Evolutionary conservation across 2,113 vertebrate species (phyloP), one percentile per base, ranked within the genome.

Genomic region (Hippolais icterina): DNA sequence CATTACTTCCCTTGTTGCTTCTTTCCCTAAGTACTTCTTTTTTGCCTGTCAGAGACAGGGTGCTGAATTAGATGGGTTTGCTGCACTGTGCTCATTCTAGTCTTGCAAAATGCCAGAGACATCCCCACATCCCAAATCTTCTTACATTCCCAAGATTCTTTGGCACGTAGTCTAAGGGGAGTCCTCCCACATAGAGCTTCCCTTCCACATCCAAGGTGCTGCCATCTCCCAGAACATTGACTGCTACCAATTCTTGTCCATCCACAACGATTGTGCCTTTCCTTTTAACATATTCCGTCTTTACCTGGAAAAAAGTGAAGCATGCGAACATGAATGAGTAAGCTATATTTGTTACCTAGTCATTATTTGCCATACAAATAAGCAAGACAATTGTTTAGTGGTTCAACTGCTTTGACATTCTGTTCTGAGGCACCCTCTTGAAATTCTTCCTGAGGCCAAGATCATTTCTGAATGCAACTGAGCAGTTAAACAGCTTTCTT

Each of bases 101-200:
- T 46, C 57, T 17, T 80, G 19, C 60, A 74, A 53, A 60, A 33
- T 12, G 12, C 9, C 11, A 10, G 11, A 50, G n/a, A 52, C 0
- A 0, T 0, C 4, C 20, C 42, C n/a, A 4, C 25, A 61, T 5
- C 19, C 80, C 79, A 74, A 89, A 4, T 1, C 7, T 70, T 70
- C 98, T 98, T 97, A 99, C 99, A n/a, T 98, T 98, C 65, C 98
- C 98, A 54, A 98, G 98, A 83, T 97, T 98, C 94, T 97, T 98
- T 14, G 98, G 96, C 33, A 82, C 54, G 14, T 98, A 99, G 49
- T 97, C 94, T 6, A 97, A 89, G 18, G 99, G 99, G 4, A 99
- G 94, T 17, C 99, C 99, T 61, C 99, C 99, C 12, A 99, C 92
- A 42, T 99, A 99, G 6, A 99, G 82, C 60, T 97, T 98, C 21